Conservation (phyloP, 2,797 vertebrate species). For the Phalloptychus januarius region DNA sequence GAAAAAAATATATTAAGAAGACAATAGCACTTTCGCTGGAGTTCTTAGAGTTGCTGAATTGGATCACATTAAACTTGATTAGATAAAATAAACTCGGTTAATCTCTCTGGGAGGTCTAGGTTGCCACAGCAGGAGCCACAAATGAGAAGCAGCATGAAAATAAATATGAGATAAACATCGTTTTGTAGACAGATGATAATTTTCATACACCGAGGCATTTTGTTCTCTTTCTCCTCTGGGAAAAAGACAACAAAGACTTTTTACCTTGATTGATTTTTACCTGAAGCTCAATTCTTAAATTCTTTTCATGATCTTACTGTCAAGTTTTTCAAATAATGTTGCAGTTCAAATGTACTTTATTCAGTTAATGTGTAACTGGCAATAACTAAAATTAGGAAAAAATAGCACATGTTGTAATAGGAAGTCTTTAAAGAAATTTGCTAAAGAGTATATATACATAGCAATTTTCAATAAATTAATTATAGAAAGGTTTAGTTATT, state of each 20-base stretch:
- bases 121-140: conserved; percentile 45
- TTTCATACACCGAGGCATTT: conserved; percentile 23
- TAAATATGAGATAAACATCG: conserved; percentile 35
- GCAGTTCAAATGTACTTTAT: neutral
- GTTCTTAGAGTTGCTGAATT: conserved; percentile 31
- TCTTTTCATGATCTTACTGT: neutral
- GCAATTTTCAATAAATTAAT: neutral
- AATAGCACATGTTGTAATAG: neutral
- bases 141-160: conserved; percentile 47
- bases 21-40: conserved; percentile 30
- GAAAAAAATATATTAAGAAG: neutral
- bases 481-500: neutral
- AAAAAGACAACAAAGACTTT: conserved; percentile 4
- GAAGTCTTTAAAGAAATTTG: neutral
- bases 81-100: conserved; percentile 38
- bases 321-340: neutral
- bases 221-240: conserved; percentile 4
- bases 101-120: conserved; percentile 44
- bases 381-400: neutral
- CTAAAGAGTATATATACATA: neutral
- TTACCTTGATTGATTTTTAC: conserved; percentile 23
- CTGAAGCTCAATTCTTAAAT: conserved; percentile 2
- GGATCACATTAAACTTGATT: conserved; percentile 50
- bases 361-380: neutral
- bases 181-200: conserved; percentile 28